These are phyloP conservation scores for Scolopax bukidnonensis DNA, from an alignment of 2,797 vertebrate genomes.

Conservation along the genomic window DNA sequence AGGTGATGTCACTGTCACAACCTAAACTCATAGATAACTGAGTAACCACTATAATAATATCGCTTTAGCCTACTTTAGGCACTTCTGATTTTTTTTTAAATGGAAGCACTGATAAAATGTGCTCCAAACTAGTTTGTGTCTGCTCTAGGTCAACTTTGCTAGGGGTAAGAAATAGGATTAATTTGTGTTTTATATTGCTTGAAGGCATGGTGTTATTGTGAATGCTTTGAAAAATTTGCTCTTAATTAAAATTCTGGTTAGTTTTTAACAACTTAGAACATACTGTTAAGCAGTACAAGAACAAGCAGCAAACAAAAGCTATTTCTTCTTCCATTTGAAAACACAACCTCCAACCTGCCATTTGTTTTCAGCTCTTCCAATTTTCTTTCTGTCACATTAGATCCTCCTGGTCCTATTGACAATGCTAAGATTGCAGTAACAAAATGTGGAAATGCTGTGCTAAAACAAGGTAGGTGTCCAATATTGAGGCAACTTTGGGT, in stretches of 20 bases:
- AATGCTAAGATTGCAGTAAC: slow-evolving; percentile 93
- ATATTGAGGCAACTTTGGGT: not conserved
- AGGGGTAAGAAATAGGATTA: not conserved
- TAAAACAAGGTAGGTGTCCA: slow-evolving; percentile 89
- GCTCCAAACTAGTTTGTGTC: not conserved
- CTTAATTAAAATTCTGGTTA: not conserved
- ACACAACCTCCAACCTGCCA: not conserved
- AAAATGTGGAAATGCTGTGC: slow-evolving; percentile 90
- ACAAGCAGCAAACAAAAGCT: not conserved
- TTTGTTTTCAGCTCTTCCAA: not conserved
- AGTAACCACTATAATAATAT: not conserved
- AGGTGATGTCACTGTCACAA: not conserved
- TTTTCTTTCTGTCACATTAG: slow-evolving; percentile 76
- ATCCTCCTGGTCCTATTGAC: slow-evolving; percentile 94
- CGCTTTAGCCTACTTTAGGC: not conserved
- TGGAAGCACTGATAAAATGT: not conserved
- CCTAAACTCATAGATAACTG: not conserved
- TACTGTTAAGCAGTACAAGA: not conserved
- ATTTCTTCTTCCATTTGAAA: not conserved
- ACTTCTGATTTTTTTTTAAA: not conserved
- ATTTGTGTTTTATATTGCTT: not conserved
- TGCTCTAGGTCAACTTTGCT: not conserved
- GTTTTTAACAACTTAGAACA: not conserved
- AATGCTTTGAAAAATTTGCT: not conserved
- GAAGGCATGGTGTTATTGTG: not conserved